A percentile compares a stretch with the other conserved stretches of the same genome.
phyloP scores from a whole-genome alignment of 2,113 vertebrate species.

The Rhynchomys soricoides region DNA sequence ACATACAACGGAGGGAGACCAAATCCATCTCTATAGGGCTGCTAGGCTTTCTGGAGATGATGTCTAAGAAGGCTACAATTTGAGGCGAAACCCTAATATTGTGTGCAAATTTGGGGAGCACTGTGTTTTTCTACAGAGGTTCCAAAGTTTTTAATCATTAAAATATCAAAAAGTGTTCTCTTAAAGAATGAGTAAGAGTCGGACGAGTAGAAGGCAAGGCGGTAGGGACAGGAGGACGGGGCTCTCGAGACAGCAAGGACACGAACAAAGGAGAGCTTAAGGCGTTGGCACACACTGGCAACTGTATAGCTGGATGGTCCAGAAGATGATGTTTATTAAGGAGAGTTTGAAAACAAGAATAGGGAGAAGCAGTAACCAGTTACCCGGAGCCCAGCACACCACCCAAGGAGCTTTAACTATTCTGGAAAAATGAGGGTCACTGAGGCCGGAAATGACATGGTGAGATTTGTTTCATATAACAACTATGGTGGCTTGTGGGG shows the following conservation, averaged over 20 bases:
- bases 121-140: constrained; percentile 4
- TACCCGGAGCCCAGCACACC: neutral
- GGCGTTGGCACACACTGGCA: neutral
- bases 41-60: constrained; percentile 35
- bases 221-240: neutral
- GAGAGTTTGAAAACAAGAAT: neutral
- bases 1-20: neutral
- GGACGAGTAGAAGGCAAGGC: neutral
- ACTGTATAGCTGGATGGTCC: neutral
- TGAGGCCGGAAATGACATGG: neutral
- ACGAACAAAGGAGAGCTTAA: neutral
- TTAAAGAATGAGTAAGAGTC: neutral
- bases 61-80: constrained; percentile 3
- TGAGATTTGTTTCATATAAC: neutral
- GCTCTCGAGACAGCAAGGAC: neutral
- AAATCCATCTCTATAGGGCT: neutral
- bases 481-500: neutral
- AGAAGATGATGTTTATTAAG: constrained; percentile 13
- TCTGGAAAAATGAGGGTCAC: neutral
- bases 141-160: constrained; percentile 19
- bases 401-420: neutral
- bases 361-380: neutral
- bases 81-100: neutral
- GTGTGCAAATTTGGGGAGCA: neutral
- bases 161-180: neutral